Evolutionary conservation across 2,797 vertebrate genomes (phyloP).

Genomic region (Crocidura indochinensis): DNA sequence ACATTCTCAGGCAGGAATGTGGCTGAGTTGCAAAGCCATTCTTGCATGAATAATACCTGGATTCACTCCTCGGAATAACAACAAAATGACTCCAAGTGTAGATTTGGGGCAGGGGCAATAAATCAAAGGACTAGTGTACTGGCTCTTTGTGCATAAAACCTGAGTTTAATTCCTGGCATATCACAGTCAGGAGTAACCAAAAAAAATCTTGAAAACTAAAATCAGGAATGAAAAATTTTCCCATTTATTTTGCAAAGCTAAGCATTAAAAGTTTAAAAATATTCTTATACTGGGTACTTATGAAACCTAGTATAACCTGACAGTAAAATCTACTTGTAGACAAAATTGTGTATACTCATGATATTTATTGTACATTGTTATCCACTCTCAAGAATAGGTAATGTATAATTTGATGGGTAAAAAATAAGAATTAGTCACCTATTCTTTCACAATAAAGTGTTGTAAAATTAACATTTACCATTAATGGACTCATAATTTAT

Average conservation of each 20-base stretch:
- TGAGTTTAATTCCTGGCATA: too few species aligned
- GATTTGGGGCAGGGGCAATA: too few species aligned
- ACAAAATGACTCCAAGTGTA: too few species aligned
- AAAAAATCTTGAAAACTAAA: too few species aligned
- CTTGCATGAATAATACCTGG: too few species aligned
- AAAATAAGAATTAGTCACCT: not conserved
- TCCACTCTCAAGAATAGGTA: not conserved
- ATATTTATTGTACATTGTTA: not conserved
- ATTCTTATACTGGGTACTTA: constrained; percentile 24
- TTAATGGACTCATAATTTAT: not conserved
- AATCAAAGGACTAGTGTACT: too few species aligned
- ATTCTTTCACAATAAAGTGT: not conserved
- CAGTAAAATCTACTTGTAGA: not conserved
- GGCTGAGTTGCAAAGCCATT: too few species aligned
- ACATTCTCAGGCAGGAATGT: not conserved
- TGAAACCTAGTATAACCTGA: not conserved
- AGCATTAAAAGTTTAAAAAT: constrained; percentile 8
- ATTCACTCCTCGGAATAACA: too few species aligned
- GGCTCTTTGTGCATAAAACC: too few species aligned
- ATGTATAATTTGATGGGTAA: not conserved
- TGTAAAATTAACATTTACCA: not conserved
- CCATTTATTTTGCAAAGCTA: constrained; percentile 18
- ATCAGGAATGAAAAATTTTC: too few species aligned
- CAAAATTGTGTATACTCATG: not conserved
- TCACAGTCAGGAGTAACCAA: too few species aligned